Evolutionary conservation across 2,888 invertebrate genomes (phyloP).

Genomic region (Agrotis ipsilon): DNA sequence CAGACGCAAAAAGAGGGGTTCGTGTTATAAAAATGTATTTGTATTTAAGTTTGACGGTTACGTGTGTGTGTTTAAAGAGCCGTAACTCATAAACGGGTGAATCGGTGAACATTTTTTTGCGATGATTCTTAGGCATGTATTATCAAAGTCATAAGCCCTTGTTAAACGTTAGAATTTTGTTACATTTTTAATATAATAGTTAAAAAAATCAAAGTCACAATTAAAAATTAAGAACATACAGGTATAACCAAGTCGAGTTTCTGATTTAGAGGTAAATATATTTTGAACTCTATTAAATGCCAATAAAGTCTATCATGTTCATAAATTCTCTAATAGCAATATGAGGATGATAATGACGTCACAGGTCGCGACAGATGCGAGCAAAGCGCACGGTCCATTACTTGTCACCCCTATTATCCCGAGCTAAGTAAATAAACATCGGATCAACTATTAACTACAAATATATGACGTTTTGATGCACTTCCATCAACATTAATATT

Average conservation of each 20-base stretch:
- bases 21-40: no score
- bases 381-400: slow-evolving; percentile 81
- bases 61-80: no score
- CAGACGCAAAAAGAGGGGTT: no score
- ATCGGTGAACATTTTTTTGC: no score
- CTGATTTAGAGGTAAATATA: neutral
- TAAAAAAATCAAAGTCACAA: no score
- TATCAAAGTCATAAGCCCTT: no score
- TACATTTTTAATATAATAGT: no score
- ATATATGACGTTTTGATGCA: slow-evolving; percentile 68
- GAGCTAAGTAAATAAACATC: slow-evolving; percentile 78
- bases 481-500: slow-evolving; percentile 43
- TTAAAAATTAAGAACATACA: neutral
- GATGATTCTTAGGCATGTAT: no score
- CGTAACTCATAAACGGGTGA: no score
- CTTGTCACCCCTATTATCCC: slow-evolving; percentile 75
- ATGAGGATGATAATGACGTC: slow-evolving; percentile 72
- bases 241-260: neutral
- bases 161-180: no score
- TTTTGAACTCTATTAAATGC: slow-evolving; percentile 22
- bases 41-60: no score
- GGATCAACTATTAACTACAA: slow-evolving; percentile 70
- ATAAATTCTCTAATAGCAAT: slow-evolving; percentile 52
- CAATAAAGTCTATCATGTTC: slow-evolving; percentile 16
- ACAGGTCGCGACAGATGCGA: slow-evolving; percentile 79